Evolutionary conservation across 2,113 vertebrate species (phyloP), one percentile per base, ranked within the genome.

Genomic region (Corydoras maculifer): DNA sequence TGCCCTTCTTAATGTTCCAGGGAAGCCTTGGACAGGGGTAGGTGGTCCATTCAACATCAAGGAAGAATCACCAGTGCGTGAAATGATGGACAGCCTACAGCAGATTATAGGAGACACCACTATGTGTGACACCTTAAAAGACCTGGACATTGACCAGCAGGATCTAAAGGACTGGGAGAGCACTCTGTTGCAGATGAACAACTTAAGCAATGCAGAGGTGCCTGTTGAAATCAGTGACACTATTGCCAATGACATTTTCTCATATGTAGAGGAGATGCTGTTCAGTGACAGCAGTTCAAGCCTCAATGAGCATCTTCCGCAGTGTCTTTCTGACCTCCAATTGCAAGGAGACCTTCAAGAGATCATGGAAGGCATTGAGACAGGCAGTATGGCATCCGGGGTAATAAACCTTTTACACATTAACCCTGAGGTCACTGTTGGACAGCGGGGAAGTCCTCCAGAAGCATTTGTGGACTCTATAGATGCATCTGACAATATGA

Each of bases 261-360:
- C 82, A 0, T 89, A 59, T 0, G 74, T 83, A 29, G 88, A 91
- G 66, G 88, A 89, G 74, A 70, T 85, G 57, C 80, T 87, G 15
- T 83, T 86, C 43, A 83, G 78, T 66, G 85, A 87, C 6, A 82
- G 63, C 1, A 74, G 71, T 0, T 4, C 83, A 53, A 63, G 69
- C 12, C 12, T 81, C 43, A 57, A 69, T 0, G 77, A 82, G 6
- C 75, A 78, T 35, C 49, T 78, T 1, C 74, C 82, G 0, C 57
- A 65, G 10, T 78, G 75, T 62, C 30, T 86, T 2, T 61, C 81
- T 0, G 18, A 64, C 0, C 3, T 82, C 50, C 82, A 85, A 48
- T 53, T 84, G 14, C 43, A 62, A 12, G 30, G n/a, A 35, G 69
- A 55, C 29, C 60, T 32, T 0, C 13, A 25, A 8, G 78, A 73